phyloP scores from a whole-genome alignment of 2,888 invertebrate genomes.

The Endomychus coccineus region DNA sequence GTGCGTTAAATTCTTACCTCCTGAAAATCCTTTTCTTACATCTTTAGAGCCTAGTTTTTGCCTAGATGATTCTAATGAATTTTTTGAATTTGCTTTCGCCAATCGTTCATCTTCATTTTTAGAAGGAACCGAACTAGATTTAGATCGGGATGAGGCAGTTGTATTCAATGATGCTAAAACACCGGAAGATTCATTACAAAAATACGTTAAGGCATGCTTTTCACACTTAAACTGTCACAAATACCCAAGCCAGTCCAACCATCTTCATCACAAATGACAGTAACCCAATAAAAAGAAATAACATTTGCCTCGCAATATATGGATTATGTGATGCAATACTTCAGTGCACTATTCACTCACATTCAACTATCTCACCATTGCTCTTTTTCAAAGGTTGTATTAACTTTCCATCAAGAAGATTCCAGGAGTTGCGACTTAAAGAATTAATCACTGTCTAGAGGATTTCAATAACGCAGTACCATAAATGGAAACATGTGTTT shows the following conservation, averaged over 20 bases:
- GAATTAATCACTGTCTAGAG: no score
- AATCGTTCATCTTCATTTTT: constrained; percentile 44
- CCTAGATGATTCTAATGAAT: constrained; percentile 27
- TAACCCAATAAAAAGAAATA: background rate
- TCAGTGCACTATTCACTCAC: no score
- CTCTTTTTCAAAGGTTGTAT: no score
- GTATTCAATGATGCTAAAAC: constrained; percentile 70
- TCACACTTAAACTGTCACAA: constrained; percentile 13
- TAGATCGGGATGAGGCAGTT: constrained; percentile 64
- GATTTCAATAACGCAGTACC: no score
- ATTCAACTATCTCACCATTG: no score
- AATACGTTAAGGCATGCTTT: constrained; percentile 3
- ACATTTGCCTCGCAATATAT: background rate
- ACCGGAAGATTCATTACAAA: constrained; percentile 40
- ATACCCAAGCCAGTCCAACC: constrained; percentile 11
- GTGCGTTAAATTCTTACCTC: constrained; percentile 40
- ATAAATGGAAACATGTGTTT: no score
- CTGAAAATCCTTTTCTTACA: constrained; percentile 35
- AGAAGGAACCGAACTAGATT: constrained; percentile 55
- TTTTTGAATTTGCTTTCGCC: constrained; percentile 41
- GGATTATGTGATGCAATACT: no score
- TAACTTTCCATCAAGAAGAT: no score
- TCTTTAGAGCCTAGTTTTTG: constrained; percentile 36
- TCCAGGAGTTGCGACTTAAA: no score
- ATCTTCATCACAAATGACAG: constrained; percentile 4